phyloP scores from a whole-genome alignment of 2,888 invertebrate genomes.

The Melinaea menophilus region DNA sequence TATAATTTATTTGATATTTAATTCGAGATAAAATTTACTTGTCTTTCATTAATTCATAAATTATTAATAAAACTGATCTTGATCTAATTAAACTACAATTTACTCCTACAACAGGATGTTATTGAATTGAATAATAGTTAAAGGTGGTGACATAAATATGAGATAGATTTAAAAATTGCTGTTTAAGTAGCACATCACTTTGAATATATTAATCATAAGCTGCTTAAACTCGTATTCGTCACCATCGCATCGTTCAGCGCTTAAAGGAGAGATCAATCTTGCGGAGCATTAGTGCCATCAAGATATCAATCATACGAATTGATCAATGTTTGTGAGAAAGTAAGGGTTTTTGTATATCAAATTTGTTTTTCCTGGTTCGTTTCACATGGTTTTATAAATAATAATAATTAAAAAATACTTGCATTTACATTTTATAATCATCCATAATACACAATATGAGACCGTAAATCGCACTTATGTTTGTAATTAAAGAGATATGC shows the following conservation, averaged over 20 bases:
- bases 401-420: no score
- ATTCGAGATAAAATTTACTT: no score
- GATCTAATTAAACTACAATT: no score
- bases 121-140: not conserved
- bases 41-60: no score
- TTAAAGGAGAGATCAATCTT: conserved; percentile 57
- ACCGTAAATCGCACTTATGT: no score
- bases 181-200: not conserved
- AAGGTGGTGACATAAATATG: not conserved
- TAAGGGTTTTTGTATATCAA: conserved; percentile 30
- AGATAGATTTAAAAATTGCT: not conserved
- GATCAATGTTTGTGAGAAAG: conserved; percentile 53
- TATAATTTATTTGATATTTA: no score
- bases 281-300: conserved; percentile 57
- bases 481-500: no score
- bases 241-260: conserved; percentile 23
- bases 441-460: no score
- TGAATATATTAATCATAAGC: conserved; percentile 25
- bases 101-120: not conserved
- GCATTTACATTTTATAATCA: no score
- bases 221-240: conserved; percentile 31
- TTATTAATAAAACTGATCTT: no score
- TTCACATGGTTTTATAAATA: no score
- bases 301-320: conserved; percentile 64
- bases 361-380: not conserved